These are phyloP conservation scores for Autographa gamma DNA, from an alignment of 2,888 invertebrate genomes.

Conservation along the genomic window DNA sequence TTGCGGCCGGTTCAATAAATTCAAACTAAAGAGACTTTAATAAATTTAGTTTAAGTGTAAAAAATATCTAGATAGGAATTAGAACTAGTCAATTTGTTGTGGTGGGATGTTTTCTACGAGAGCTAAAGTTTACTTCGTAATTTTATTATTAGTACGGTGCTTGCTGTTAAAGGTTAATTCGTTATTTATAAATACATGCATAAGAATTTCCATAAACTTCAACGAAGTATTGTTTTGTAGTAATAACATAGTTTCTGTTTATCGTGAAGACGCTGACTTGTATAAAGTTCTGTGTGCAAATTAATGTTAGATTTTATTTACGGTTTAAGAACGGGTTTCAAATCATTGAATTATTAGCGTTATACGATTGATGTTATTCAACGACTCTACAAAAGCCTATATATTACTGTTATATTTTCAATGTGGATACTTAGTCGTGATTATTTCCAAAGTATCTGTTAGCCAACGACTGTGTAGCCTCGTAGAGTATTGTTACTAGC, in stretches of 20 bases:
- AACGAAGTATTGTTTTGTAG: conserved; percentile 77
- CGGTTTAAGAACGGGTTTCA: conserved; percentile 76
- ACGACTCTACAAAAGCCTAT: conserved; percentile 74
- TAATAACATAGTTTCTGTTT: conserved; percentile 65
- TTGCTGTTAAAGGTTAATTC: conserved; percentile 83
- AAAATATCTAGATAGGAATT: conserved; percentile 81
- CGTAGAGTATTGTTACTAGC: conserved; percentile 79
- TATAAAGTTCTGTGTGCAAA: conserved; percentile 68
- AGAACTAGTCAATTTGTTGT: conserved; percentile 88
- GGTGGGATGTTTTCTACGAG: conserved; percentile 86
- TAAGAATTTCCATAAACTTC: conserved; percentile 75
- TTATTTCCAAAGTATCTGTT: conserved; percentile 70
- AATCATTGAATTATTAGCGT: conserved; percentile 80
- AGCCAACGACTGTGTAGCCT: conserved; percentile 83
- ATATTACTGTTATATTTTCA: conserved; percentile 61
- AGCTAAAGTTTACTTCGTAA: conserved; percentile 81
- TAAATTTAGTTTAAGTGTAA: conserved; percentile 77
- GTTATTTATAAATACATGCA: conserved; percentile 72
- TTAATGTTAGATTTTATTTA: conserved; percentile 71
- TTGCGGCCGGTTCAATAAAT: conserved; percentile 86
- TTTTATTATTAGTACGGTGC: conserved; percentile 85
- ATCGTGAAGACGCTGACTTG: conserved; percentile 66
- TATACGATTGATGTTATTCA: conserved; percentile 67
- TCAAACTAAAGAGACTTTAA: conserved; percentile 79
- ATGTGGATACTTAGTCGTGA: conserved; percentile 68